These are phyloP conservation scores for Oreochromis spilurus DNA, from an alignment of 2,113 vertebrate genomes.

Conservation along the genomic window DNA sequence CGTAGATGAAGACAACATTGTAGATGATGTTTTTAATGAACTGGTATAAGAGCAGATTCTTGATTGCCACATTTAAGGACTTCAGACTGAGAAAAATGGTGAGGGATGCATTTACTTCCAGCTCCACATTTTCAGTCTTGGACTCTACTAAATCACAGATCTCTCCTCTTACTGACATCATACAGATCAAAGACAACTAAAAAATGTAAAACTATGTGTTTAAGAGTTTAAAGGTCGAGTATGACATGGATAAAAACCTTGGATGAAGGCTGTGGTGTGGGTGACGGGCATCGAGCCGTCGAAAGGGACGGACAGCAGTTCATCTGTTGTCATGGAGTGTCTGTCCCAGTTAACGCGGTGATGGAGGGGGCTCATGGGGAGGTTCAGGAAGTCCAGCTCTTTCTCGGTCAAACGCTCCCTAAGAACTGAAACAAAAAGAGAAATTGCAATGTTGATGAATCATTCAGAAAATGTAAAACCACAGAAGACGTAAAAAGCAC, in stretches of 20 bases:
- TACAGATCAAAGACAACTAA: neutral
- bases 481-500: neutral
- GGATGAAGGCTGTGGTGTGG: conserved; percentile 20
- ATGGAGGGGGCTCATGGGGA: conserved; percentile 51
- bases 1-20: neutral
- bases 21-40: neutral
- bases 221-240: neutral
- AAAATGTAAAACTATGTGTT: neutral
- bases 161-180: neutral
- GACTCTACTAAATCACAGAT: neutral
- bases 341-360: conserved; percentile 65
- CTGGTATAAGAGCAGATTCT: neutral
- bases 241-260: conserved; percentile 2
- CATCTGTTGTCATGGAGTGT: conserved; percentile 83
- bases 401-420: conserved; percentile 59
- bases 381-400: conserved; percentile 66
- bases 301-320: conserved; percentile 77
- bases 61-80: neutral
- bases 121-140: neutral
- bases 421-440: conserved; percentile 52
- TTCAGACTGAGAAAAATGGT: neutral
- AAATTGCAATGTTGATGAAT: neutral
- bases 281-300: conserved; percentile 79
- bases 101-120: neutral
- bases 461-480: neutral